Evolutionary conservation across 2,113 vertebrate species (phyloP), one percentile per base, ranked within the genome.

Genomic region (Elgaria multicarinata): DNA sequence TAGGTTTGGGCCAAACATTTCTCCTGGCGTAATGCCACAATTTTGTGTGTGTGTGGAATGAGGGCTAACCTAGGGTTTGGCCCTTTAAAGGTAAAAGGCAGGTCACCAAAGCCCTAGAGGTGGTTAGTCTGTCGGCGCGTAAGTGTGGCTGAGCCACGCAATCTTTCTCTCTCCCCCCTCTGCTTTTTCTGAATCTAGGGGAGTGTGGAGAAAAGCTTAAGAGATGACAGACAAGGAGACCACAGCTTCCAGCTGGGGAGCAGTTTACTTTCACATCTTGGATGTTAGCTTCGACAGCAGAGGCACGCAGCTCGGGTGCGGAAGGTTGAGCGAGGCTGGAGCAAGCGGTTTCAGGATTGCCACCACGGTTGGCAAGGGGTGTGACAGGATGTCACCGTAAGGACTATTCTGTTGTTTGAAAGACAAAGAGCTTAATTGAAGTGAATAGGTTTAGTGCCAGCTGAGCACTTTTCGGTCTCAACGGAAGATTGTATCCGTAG

Each of bases 211-310:
- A 85, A 92, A 92, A 92, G 64, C 36, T 92, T 55, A 87, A 87
- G 86, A 9, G 74, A 33, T 89, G 89, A 80, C 90, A 89, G 92
- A 93, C 89, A 89, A 13, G 77, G 80, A 92, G 92, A 87, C 88
- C 83, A 78, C 87, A 86, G 58, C 58, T 86, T 91, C 82, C 89
- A 74, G 69, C 2, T 64, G 80, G 86, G 87, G 83, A 92, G 50
- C 81, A 92, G 80, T 85, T 80, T 84, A 55, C 67, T 80, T 93
- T 90, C 90, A 82, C 83, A 72, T 89, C 82, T 87, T 75, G 76
- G 87, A 93, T 90, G 86, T 71, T 71, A 89, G 16, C 50, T 93
- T 87, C 89, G 85, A 85, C 78, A 87, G 14, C 87, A 44, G n/a
- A n/a, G 92, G 81, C 77, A 44, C 28, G 46, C 24, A 81, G 77